Conservation (phyloP, 2,113 vertebrate species). For the Leucosticte australis region DNA sequence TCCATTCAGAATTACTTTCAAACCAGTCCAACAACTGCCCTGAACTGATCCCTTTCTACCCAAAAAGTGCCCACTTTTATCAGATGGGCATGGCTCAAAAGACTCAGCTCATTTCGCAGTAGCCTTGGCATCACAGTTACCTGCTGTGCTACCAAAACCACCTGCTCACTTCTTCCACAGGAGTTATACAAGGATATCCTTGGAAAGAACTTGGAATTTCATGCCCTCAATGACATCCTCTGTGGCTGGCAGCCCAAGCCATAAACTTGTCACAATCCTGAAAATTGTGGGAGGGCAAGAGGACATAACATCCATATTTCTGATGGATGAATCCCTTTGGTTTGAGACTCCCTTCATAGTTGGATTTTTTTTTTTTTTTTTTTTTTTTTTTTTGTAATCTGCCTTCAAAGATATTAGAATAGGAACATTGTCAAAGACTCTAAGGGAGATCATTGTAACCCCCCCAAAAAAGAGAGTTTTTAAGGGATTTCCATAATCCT, state of each 20-base stretch:
- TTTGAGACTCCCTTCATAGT: neutral
- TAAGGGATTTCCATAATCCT: neutral
- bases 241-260: neutral
- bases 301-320: neutral
- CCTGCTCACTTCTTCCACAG: neutral
- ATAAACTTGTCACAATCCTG: slow-evolving; percentile 36
- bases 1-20: neutral
- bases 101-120: neutral
- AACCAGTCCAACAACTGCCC: neutral
- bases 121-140: neutral
- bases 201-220: neutral
- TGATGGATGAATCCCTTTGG: slow-evolving; percentile 15
- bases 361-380: neutral
- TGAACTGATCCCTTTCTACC: neutral
- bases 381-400: neutral
- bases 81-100: rapidly evolving
- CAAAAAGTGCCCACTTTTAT: neutral
- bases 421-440: neutral
- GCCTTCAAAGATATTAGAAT: neutral
- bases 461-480: neutral
- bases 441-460: neutral
- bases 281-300: slow-evolving; percentile 18
- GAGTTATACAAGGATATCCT: neutral
- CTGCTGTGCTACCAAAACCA: neutral
- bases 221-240: neutral